Evolutionary conservation across 2,888 invertebrate genomes (phyloP), one percentile per base, ranked within the genome.

Genomic region (Hecatera dysodea): DNA sequence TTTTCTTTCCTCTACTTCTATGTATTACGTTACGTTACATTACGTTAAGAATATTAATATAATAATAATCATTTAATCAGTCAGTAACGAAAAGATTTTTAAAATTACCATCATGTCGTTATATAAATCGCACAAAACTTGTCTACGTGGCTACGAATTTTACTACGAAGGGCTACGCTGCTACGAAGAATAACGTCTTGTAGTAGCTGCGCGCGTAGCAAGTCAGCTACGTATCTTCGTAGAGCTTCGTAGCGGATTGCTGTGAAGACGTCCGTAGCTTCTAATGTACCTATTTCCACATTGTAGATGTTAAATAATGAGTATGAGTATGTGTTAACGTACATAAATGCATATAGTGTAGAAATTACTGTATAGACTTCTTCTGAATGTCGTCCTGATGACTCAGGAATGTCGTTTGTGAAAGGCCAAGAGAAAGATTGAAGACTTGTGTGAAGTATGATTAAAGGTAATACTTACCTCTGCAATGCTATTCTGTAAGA

Each of bases 191-290:
- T 15, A 44, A n/a, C 15, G 29, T 64, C 29, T 50, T 46, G 78
- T 69, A 78, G 78, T 69, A 78, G 65, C 50, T 15, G 15, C 17
- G 24, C 29, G 42, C 73, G 67, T 78, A 78, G 62, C 42, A 57
- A 24, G 24, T n/a, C 55, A 4, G 52, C 64, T 70, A 60, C 79
- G 68, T 66, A 71, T 75, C 64, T 80, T 72, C 74, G 85, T 87
- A 87, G 81, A 67, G 22, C 17, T 77, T 78, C 75, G 78, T 74
- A 79, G 82, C 63, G 2, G 15, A 27, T 4, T 1, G 52, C 72
- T 80, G 75, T 62, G 63, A 19, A 53, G 4, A 39, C 50, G 42
- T 50, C n/a, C 19, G 44, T 63, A 36, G 42, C 17, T 24, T 29
- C 24, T n/a, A 55, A 48, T n/a, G 33, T 42, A 22, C 15, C 1